These are phyloP conservation scores for Cephus cinctus DNA, from an alignment of 1,140 invertebrate species.

Conservation along the genomic window DNA sequence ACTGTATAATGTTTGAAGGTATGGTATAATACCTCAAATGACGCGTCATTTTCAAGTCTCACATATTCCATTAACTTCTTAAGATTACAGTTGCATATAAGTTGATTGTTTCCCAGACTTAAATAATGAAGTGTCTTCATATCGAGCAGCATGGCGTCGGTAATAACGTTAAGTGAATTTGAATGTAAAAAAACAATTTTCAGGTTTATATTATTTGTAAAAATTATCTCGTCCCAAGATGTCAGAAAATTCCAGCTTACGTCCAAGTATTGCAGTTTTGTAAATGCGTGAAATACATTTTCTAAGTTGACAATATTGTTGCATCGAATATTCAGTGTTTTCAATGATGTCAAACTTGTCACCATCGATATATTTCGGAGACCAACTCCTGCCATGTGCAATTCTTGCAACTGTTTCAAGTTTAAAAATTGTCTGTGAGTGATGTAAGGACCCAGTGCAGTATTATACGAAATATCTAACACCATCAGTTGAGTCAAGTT, in stretches of 20 bases:
- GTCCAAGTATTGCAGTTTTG: constrained; percentile 53
- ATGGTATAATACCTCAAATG: background rate
- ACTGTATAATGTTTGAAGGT: background rate
- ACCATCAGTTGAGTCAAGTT: constrained; percentile 46
- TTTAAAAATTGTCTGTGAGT: constrained; percentile 40
- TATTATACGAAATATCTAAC: constrained; percentile 58
- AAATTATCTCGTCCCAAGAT: constrained; percentile 51
- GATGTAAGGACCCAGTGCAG: constrained; percentile 35
- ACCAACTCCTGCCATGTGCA: constrained; percentile 51
- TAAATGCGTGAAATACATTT: constrained; percentile 30
- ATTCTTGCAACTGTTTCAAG: constrained; percentile 46
- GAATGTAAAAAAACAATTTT: constrained; percentile 47
- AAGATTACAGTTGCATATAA: constrained; percentile 57
- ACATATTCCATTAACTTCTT: constrained; percentile 53
- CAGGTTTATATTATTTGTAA: constrained; percentile 44
- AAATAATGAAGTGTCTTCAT: constrained; percentile 43
- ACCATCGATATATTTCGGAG: constrained; percentile 45
- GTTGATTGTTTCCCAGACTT: constrained; percentile 53
- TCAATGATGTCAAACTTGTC: constrained; percentile 41
- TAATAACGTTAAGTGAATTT: constrained; percentile 59
- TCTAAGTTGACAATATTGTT: constrained; percentile 52
- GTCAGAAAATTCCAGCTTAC: constrained; percentile 54
- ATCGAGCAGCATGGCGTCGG: constrained; percentile 54
- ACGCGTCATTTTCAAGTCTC: constrained; percentile 30
- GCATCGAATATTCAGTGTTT: constrained; percentile 45